Percentiles rank a stretch among this genome's conserved stretches.
Evolutionary conservation across 2,797 vertebrate species (phyloP).

Genomic region (Dromococcyx pavoninus): DNA sequence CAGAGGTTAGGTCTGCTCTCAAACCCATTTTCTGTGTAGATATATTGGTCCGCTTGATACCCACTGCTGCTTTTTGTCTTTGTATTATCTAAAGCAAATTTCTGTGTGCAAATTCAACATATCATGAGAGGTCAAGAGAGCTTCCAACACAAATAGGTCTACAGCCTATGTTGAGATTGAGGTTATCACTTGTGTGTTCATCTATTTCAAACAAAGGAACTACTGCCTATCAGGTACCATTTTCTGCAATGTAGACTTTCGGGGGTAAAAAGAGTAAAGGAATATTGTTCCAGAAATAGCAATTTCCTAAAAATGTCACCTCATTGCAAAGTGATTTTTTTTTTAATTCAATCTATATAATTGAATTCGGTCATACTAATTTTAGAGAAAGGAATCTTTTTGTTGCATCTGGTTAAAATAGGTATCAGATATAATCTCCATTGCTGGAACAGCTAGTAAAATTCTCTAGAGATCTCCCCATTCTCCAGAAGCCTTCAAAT

Average conservation of each 20-base stretch:
- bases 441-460: neutral
- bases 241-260: neutral
- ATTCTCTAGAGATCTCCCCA: neutral
- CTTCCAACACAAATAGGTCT: neutral
- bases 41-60: neutral
- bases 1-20: neutral
- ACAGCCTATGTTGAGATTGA: neutral
- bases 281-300: neutral
- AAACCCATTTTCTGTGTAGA: neutral
- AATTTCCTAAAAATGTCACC: neutral
- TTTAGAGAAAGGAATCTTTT: neutral
- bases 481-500: neutral
- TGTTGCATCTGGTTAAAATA: neutral
- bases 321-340: neutral
- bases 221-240: neutral
- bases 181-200: neutral
- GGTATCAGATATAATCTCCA: neutral
- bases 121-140: neutral
- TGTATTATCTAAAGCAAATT: neutral
- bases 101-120: neutral
- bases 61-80: neutral
- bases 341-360: neutral
- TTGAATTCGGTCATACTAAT: neutral
- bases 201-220: neutral
- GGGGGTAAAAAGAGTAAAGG: neutral